Evolutionary conservation across 1,140 invertebrate species (phyloP), one percentile per base, ranked within the genome.

Genomic region (Diorhabda carinulata): DNA sequence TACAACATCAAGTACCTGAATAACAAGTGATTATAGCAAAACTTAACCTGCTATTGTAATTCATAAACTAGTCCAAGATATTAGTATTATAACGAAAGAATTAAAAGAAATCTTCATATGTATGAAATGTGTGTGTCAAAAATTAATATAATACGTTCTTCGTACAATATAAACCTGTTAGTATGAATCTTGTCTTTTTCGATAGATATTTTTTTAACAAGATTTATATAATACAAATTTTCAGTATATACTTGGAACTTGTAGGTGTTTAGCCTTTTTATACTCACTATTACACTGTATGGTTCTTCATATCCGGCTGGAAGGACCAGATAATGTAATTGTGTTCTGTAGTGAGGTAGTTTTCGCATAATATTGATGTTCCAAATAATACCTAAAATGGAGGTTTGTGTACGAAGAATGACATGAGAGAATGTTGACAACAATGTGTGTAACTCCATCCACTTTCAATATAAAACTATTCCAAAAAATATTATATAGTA

Each of bases 21-120:
- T 7, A 64, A 9, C 42, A 64, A 64, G 62, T 64, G 62, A 64
- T 64, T 44, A 64, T 64, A 64, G 62, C 42, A 64, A 64, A 64
- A 45, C 62, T 52, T 64, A 64, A 47, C 25, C 62, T 64, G 62
- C 62, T 64, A 64, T 64, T 64, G 62, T 64, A 64, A 64, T 45
- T 64, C 62, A 8, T 47, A 62, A 61, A 64, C 62, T 64, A 64
- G 62, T 64, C 62, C 62, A 64, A 64, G 10, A 56, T 7, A 47
- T 56, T 64, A 64, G 45, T 45, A 40, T 44, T 64, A 25, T 25
- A 25, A 25, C 25, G 25, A 25, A 25, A 25, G 25, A 25, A 25
- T 25, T 64, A 40, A 64, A 45, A 45, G 52, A 64, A 64, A 45
- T 7, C 7, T 9, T 45, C 25, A 44, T 64, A 45, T 64, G 45